phyloP scores from a whole-genome alignment of 1,140 invertebrate species.

The Vanessa atalanta region DNA sequence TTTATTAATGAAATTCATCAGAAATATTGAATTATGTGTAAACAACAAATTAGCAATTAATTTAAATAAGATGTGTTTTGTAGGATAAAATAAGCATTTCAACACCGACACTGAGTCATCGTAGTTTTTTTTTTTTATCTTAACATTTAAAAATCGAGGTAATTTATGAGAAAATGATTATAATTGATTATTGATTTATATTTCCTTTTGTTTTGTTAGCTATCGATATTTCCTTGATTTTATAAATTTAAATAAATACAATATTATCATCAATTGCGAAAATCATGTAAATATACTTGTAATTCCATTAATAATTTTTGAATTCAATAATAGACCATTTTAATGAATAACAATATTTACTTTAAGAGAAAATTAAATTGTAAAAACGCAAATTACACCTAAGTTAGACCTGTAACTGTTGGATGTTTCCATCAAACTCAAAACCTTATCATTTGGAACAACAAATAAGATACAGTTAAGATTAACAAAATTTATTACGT shows the following conservation, averaged over 20 bases:
- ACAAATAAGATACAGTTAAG: too few relatives aligned
- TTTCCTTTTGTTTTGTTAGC: neutral
- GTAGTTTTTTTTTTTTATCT: neutral
- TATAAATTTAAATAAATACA: neutral
- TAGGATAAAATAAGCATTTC: neutral
- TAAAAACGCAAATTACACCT: too few relatives aligned
- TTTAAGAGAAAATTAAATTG: too few relatives aligned
- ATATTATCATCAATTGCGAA: neutral
- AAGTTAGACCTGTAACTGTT: too few relatives aligned
- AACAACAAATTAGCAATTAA: neutral
- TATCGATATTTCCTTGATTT: neutral
- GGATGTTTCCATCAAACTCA: too few relatives aligned
- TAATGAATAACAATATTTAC: too few relatives aligned
- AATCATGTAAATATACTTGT: neutral
- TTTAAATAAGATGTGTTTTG: neutral
- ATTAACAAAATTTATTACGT: too few relatives aligned
- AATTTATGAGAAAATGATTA: neutral
- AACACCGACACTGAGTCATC: neutral
- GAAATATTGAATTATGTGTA: neutral
- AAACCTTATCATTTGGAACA: too few relatives aligned
- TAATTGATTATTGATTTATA: neutral
- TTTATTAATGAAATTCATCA: neutral
- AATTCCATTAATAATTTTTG: too few relatives aligned
- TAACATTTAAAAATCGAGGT: neutral
- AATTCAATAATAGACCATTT: too few relatives aligned